Base-by-base conservation (phyloP, 2,797 vertebrate genomes). In the Chelon auratus region DNA sequence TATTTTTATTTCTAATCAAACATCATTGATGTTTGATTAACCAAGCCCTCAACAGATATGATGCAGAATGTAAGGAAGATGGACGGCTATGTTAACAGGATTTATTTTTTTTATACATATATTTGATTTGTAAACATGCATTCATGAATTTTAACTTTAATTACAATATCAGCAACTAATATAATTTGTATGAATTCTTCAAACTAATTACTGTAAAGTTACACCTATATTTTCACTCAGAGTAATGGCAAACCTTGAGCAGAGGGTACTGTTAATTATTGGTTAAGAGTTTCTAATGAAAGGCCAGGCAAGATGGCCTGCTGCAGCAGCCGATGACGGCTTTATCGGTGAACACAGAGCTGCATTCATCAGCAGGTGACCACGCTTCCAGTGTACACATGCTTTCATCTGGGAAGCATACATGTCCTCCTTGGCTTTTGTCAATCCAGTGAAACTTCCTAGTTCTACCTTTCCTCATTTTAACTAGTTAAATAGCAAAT, bases 341-440 rank as follows among this genome's bases (percentile, higher is more conserved):
- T 80, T 81, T 72, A 85, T 85, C 84, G 79, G 75, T 20, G 50
- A 83, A 78, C 59, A 89, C 84, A 89, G 85, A 78, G 70, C 36
- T 59, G 78, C 70, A 89, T 90, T 92, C 84, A 90, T 76, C 58
- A 30, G 68, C 62, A 57, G 51, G 57, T 51, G 62, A 54, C 68
- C 45, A 60, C 78, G 71, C 75, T 72, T 54, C 50, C 61, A 59
- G 76, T 17, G 40, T 64, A 56, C 58, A 71, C 72, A 67, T 51
- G 66, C 55, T 68, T 78, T 78, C 71, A 77, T 73, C 61, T 66
- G 67, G 63, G 40, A 64, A 72, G 68, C 39, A 58, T 73, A 30
- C 65, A 62, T 39, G 55, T 47, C 52, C 20, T 1, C 62, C 62
- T 12, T 39, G 39, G 24, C 1, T 69, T 59, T 24, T 50, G 57